These are phyloP conservation scores for Notarius quadriscutis DNA, from an alignment of 2,113 vertebrate species.

Conservation along the genomic window DNA sequence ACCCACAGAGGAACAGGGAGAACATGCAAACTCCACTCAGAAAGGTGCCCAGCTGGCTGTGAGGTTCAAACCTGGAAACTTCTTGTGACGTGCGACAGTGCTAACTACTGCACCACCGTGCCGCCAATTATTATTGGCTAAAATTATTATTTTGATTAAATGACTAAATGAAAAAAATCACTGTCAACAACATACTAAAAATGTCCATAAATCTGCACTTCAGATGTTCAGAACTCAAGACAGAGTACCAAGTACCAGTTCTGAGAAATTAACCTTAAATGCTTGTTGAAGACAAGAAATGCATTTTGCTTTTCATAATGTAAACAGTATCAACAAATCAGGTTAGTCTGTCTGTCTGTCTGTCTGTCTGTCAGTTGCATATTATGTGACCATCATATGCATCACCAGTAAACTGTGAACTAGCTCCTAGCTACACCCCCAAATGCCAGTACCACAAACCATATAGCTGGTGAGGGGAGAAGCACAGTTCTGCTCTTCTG, in stretches of 20 bases:
- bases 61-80: too few species aligned
- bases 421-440: not conserved
- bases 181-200: not conserved
- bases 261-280: not conserved
- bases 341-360: not conserved
- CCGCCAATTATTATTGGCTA: too few species aligned
- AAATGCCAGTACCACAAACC: not conserved
- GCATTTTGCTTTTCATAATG: not conserved
- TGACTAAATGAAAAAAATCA: too few species aligned
- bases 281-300: not conserved
- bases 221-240: not conserved
- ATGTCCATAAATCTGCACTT: not conserved
- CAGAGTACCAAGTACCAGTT: not conserved
- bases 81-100: too few species aligned
- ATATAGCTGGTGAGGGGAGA: not conserved
- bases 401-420: not conserved
- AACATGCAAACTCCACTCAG: too few species aligned
- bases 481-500: not conserved
- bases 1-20: too few species aligned
- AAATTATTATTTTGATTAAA: too few species aligned
- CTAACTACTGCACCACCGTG: too few species aligned
- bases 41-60: too few species aligned
- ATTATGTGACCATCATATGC: not conserved
- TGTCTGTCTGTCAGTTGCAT: not conserved
- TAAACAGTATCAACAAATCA: not conserved